These are phyloP conservation scores for Semnornis frantzii DNA, from an alignment of 2,113 vertebrate species.

Conservation along the genomic window DNA sequence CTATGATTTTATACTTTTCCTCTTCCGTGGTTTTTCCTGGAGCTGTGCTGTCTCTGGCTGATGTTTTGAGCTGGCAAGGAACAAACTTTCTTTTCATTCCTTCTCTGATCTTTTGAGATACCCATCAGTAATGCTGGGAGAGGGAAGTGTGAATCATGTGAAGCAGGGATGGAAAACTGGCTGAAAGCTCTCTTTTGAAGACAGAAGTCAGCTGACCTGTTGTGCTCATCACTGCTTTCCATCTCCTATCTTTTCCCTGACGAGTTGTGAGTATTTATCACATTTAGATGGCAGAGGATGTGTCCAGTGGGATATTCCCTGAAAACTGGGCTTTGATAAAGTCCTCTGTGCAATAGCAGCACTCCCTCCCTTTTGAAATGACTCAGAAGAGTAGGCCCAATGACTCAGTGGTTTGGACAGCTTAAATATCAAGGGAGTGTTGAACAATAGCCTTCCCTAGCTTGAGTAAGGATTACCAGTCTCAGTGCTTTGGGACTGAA, in stretches of 20 bases:
- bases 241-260: neutral
- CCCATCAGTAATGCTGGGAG: neutral
- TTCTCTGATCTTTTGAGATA: neutral
- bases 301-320: neutral
- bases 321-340: neutral
- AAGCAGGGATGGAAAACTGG: neutral
- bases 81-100: neutral
- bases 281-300: neutral
- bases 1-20: neutral
- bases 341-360: neutral
- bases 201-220: neutral
- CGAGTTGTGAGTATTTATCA: neutral
- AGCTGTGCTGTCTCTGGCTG: neutral
- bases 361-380: conserved; percentile 2
- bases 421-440: conserved; percentile 44
- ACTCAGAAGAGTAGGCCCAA: conserved; percentile 51
- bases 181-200: neutral
- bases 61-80: neutral
- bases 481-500: neutral
- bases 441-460: conserved; percentile 25
- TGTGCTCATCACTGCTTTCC: neutral
- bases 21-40: neutral
- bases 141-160: neutral
- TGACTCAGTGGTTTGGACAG: conserved; percentile 61
- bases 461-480: conserved; percentile 35